Evolutionary conservation across 1,140 invertebrate genomes (phyloP), one percentile per base, ranked within the genome.

Genomic region (Pogonomyrmex californicus): DNA sequence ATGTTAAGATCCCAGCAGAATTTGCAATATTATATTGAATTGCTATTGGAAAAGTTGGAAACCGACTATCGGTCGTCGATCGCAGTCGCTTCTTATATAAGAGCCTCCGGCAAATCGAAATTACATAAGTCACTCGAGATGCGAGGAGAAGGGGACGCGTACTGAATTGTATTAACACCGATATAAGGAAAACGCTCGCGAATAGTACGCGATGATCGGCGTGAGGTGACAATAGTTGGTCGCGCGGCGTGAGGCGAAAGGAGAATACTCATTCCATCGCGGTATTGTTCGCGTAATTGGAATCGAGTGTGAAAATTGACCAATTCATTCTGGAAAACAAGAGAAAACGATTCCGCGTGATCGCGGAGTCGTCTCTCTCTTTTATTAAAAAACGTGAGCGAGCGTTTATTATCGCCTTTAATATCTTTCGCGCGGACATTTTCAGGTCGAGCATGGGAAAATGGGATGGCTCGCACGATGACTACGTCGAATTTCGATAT

Each of bases 61-160:
- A 47, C 54, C 14, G 51, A 44, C 78, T 58, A 36, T 82, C 79
- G 79, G 79, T 73, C 79, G 79, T 83, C 68, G 79, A 60, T 83
- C 79, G 79, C n/a, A 56, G 63, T 70, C 54, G 54, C 44, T 75
- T 38, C 41, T 83, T 83, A 83, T 33, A 41, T 75, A 83, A 83
- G 79, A 83, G 10, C 1, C 30, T 62, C 41, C n/a, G 41, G 54
- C 36, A 73, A 47, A 73, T 12, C 54, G 44, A 36, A 75, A 83
- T 83, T 83, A 83, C 58, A 58, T 83, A 83, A 83, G 79, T 41
- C 44, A 38, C 30, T 68, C 23, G 33, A 47, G 36, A n/a, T 12
- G 33, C 54, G 71, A 1, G 12, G 62, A 4, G 17, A 30, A n/a
- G 23, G 4, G 33, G 36, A 17, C 9, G 17, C 14, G 41, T 49